Base-by-base conservation (phyloP, 23 tunicate species). In the Styela plicata region DNA sequence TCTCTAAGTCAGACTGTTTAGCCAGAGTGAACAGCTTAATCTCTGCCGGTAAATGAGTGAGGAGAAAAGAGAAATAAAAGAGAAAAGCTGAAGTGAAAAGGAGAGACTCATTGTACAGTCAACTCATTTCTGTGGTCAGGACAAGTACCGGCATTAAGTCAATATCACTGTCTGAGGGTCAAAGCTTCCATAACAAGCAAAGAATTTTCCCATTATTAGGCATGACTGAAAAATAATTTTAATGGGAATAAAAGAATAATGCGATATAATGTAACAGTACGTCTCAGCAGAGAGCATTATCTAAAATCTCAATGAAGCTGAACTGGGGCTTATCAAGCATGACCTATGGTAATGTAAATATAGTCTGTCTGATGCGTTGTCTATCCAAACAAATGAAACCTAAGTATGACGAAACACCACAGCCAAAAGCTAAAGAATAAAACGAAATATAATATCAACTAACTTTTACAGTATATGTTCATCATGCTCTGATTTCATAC, bases 1-100 rank as follows among this genome's bases (percentile, higher is more conserved):
- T 22, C 83, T 80, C 70, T 63, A 30, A 52, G 61, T 37, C 64
- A 20, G 78, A 69, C 81, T 21, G 78, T 76, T 76, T 29, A 76
- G 37, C 65, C 36, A 26, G 64, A 36, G 64, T 44, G 63, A 25
- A 36, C 33, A 76, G 81, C 24, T 53, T 44, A 44, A 44, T 44
- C 57, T 44, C 57, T 44, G 57, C 57, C 33, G 81, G n/a, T 24
- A 76, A 28, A 76, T 36, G 63, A 33, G 24, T 25, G 64, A 36
- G 57, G 57, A 44, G 57, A 44, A 44, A 44, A 44, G 81, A 44
- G 81, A 33, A 76, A 76, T 44, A 44, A n/a, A n/a, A 53, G 81
- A 36, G 53, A 33, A 24, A 36, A 53, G 78, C 64, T 22, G 31
- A 76, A 23, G 0, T 1, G 70, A 67, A 67, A 27, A 67, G 30